phyloP scores from a whole-genome alignment of 2,797 vertebrate genomes.

The Todus mexicanus region DNA sequence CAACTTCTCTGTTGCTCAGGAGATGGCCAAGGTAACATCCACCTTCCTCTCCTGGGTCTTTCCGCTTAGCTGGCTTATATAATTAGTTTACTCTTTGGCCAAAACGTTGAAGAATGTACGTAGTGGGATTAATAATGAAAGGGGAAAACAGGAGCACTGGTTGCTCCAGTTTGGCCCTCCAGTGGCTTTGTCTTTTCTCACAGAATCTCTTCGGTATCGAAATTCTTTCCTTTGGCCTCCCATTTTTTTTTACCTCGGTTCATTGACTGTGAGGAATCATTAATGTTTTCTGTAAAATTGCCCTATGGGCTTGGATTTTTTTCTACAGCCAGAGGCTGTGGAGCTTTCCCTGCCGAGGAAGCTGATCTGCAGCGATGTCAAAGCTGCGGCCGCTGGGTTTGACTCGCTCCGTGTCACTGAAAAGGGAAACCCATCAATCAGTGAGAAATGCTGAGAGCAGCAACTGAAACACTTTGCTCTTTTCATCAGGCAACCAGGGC shows the following conservation, averaged over 20 bases:
- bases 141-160: background rate
- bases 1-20: background rate
- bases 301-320: background rate
- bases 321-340: background rate
- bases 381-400: background rate
- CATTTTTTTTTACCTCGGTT: background rate
- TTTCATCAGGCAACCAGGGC: slow-evolving; percentile 27
- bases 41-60: background rate
- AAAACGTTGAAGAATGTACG: background rate
- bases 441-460: slow-evolving; percentile 32
- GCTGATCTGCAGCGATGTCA: background rate
- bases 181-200: background rate
- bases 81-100: background rate
- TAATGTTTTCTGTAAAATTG: background rate
- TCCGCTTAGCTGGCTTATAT: background rate
- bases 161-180: background rate
- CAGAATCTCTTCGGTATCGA: background rate
- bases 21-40: background rate
- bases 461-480: slow-evolving; percentile 28
- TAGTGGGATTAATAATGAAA: background rate
- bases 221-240: background rate
- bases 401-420: background rate
- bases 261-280: background rate
- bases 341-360: background rate
- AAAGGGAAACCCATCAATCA: slow-evolving; percentile 29